These are phyloP conservation scores for Tipula vernalis DNA, from an alignment of 2,888 invertebrate genomes.

Conservation along the genomic window DNA sequence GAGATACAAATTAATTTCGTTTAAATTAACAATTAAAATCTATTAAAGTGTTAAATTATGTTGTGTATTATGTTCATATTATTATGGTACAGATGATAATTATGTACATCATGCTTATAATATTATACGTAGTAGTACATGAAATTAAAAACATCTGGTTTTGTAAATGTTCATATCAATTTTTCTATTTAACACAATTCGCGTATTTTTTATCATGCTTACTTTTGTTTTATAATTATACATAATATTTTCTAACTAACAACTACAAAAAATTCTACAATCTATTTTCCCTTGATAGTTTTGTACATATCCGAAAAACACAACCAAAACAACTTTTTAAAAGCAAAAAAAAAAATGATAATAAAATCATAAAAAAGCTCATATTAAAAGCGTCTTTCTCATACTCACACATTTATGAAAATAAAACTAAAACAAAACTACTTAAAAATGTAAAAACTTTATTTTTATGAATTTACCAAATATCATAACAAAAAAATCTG, in stretches of 20 bases:
- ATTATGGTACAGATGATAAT: background rate
- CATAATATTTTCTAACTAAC: background rate
- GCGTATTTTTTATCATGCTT: background rate
- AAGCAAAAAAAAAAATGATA: background rate
- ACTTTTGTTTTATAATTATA: background rate
- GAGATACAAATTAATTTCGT: background rate
- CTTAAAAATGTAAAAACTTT: background rate
- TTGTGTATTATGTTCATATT: background rate
- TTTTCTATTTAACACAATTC: background rate
- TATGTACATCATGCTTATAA: background rate
- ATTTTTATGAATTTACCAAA: background rate
- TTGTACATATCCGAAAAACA: background rate
- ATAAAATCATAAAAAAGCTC: background rate
- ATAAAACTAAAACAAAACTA: background rate
- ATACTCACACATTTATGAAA: constrained; percentile 5
- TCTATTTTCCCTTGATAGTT: background rate
- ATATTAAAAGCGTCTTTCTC: background rate
- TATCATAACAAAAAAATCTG: background rate
- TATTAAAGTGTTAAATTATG: background rate
- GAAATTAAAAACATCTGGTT: background rate
- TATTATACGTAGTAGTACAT: background rate
- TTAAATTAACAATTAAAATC: background rate
- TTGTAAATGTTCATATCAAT: background rate
- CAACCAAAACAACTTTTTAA: background rate
- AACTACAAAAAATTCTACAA: background rate